These are phyloP conservation scores for Laspeyria flexula DNA, from an alignment of 2,888 invertebrate genomes.

Conservation along the genomic window DNA sequence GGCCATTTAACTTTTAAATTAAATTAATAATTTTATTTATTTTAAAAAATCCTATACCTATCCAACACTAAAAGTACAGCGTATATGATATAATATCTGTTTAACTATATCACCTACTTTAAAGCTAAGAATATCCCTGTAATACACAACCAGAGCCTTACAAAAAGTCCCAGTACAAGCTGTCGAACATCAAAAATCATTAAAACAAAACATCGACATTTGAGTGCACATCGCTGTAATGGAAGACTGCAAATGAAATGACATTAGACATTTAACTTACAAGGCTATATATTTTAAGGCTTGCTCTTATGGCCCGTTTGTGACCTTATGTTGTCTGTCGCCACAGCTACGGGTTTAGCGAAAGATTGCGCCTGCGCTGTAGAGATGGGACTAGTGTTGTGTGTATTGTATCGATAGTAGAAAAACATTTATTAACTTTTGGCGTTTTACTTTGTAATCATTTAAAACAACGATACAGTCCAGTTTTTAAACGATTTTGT, in stretches of 20 bases:
- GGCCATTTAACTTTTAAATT: too few species aligned
- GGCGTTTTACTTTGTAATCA: too few species aligned
- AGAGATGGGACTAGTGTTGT: constrained; percentile 34
- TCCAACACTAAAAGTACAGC: too few species aligned
- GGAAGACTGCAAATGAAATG: constrained; percentile 72
- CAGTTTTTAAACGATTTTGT: too few species aligned
- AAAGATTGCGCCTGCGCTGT: constrained; percentile 67
- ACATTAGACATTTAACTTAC: constrained; percentile 80
- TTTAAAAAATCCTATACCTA: too few species aligned
- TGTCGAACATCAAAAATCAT: constrained; percentile 33
- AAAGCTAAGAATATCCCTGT: neutral
- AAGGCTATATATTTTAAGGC: constrained; percentile 80
- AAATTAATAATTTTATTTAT: too few species aligned
- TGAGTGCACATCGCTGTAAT: constrained; percentile 56
- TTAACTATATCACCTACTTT: too few species aligned
- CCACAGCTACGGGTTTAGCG: constrained; percentile 74
- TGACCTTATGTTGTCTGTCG: constrained; percentile 83
- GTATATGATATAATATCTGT: too few species aligned
- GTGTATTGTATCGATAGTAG: constrained; percentile 33
- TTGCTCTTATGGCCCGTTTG: constrained; percentile 74
- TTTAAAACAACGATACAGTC: too few species aligned
- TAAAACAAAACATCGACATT: constrained; percentile 46
- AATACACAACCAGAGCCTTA: constrained; percentile 8
- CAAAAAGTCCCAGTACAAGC: constrained; percentile 23
- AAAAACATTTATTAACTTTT: neutral